Conservation (phyloP, 2,797 vertebrate species). For the Tenualosa ilisha region DNA sequence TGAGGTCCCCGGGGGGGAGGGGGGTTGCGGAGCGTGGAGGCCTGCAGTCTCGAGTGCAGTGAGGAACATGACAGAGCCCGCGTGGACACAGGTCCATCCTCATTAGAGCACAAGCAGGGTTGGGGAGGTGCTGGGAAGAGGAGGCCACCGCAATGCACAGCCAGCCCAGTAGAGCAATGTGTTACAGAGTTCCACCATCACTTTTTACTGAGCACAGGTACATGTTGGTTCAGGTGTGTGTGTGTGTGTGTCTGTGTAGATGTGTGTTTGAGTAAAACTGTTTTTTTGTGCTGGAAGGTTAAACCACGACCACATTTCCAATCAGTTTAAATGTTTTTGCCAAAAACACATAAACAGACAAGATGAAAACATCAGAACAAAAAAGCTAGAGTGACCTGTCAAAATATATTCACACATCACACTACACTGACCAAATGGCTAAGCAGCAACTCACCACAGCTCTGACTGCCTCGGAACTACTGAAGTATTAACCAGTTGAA, state of each 20-base stretch:
- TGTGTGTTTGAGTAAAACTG: no score
- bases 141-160: not conserved
- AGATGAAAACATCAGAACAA: no score
- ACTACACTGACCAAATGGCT: not conserved
- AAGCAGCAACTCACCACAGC: not conserved
- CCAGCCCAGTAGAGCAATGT: not conserved
- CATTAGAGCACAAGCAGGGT: constrained; percentile 52
- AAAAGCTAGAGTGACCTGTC: no score
- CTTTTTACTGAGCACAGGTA: not conserved
- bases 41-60: constrained; percentile 43
- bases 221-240: not conserved
- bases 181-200: not conserved
- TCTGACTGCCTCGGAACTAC: not conserved
- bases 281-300: not conserved
- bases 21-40: constrained; percentile 38
- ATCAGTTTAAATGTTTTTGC: no score
- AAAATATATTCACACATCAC: not conserved
- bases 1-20: constrained; percentile 60
- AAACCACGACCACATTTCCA: not conserved
- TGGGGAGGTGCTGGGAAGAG: not conserved
- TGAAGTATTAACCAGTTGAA: not conserved
- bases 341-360: no score
- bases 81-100: constrained; percentile 62
- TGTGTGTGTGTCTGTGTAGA: not conserved
- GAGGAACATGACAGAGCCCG: constrained; percentile 57